A percentile compares a stretch with the other conserved stretches of the same genome.
Conservation (phyloP, 2,888 invertebrate species). For the Drosophila ustulata region DNA sequence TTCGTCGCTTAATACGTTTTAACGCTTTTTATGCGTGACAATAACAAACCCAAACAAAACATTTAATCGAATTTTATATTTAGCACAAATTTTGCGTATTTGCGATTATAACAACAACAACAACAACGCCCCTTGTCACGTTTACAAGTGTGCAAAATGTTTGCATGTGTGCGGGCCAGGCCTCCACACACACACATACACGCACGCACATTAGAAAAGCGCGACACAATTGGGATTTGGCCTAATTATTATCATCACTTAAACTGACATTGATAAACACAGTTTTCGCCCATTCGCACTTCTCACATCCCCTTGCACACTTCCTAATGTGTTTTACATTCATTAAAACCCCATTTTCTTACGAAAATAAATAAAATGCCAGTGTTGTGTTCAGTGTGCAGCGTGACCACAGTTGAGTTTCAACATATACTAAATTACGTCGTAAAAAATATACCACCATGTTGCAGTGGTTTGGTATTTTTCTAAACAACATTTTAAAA, state of each 20-base stretch:
- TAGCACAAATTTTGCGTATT: conserved; percentile 21
- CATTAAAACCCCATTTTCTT: conserved; percentile 4
- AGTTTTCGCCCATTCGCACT: conserved; percentile 24
- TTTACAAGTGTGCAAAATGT: conserved; percentile 38
- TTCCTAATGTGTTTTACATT: conserved; percentile 10
- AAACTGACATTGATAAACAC: conserved; percentile 8
- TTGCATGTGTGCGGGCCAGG: conserved; percentile 47
- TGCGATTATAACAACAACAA: not conserved
- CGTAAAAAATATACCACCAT: not conserved
- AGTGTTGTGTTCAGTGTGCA: conserved; percentile 14
- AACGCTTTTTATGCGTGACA: conserved; percentile 37
- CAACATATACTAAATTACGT: not conserved
- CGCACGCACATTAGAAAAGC: conserved; percentile 44
- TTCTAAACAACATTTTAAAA: not conserved
- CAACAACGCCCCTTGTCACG: conserved; percentile 16
- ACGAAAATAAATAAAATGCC: conserved; percentile 37
- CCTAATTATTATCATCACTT: conserved; percentile 44
- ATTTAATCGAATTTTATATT: conserved; percentile 33
- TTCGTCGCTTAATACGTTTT: conserved; percentile 32
- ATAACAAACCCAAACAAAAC: conserved; percentile 34
- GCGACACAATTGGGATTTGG: conserved; percentile 48
- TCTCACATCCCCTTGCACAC: not conserved
- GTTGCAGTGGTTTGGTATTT: not conserved
- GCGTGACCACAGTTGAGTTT: not conserved
- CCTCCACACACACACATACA: conserved; percentile 37